Evolutionary conservation across 53 echinoderm and acorn worm species (phyloP).

Genomic region (Antedon mediterranea): DNA sequence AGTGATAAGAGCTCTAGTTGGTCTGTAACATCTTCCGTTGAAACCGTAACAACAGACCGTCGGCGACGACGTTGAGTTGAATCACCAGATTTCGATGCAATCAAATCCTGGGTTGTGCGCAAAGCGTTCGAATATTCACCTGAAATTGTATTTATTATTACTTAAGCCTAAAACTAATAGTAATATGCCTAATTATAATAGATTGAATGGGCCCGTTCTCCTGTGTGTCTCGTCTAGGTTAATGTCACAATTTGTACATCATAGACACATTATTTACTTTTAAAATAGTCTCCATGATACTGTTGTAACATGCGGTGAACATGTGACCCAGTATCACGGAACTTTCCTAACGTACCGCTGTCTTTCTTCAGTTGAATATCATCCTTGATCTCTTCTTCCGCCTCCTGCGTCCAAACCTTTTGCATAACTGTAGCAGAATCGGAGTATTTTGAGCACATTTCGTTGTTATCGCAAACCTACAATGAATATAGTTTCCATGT

Average conservation of each 20-base stretch:
- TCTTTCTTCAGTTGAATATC: conserved; percentile 38
- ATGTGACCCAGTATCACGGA: no score
- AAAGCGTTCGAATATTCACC: conserved; percentile 34
- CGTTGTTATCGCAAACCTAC: conserved; percentile 68
- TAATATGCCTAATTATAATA: no score
- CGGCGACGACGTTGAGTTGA: conserved; percentile 30
- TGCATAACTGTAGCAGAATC: conserved; percentile 32
- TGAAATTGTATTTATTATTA: no score
- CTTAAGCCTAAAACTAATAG: no score
- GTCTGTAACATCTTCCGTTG: conserved; percentile 27
- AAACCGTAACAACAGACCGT: conserved; percentile 17
- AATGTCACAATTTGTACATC: no score
- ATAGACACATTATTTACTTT: no score
- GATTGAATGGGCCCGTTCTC: no score
- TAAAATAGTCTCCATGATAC: no score
- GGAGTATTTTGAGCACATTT: conserved; percentile 47
- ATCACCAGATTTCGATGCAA: conserved; percentile 2
- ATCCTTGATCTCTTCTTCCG: conserved; percentile 33
- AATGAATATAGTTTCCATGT: no score
- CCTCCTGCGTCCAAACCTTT: conserved; percentile 20
- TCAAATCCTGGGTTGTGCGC: conserved; percentile 30
- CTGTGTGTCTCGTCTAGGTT: no score
- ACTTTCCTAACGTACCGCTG: conserved; percentile 34
- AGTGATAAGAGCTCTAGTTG: conserved; percentile 47
- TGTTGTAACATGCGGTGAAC: no score